Evolutionary conservation across 1,140 invertebrate species (phyloP), one percentile per base, ranked within the genome.

Genomic region (Macrotrachela quadricornifera): DNA sequence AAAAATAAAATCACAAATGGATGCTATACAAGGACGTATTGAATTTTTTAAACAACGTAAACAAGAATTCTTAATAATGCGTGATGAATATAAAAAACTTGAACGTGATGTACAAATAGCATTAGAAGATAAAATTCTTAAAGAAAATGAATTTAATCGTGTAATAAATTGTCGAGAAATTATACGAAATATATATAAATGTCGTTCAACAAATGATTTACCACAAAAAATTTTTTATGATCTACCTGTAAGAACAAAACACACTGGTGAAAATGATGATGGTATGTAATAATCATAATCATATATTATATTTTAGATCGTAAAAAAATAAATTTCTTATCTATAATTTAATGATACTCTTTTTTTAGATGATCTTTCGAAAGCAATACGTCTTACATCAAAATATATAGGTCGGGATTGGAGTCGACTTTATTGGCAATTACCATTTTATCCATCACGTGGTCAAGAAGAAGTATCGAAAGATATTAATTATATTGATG

Each of bases 401-500:
- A 38, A 51, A 6, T 42, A 57, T 0, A 64, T 68, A 10, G 64
- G 64, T n/a, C 49, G 52, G 1, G 63, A 66, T 46, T 68, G 66
- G 66, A 46, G 55, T 1, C 54, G 57, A 14, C 55, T 68, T 38
- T 68, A 68, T 53, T 55, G 60, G 2, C 41, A 41, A 9, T 58
- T 68, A 14, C 64, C 64, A 1, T 68, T 68, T 54, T 55, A 62
- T 39, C 66, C 66, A 1, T 51, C 59, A 1, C 52, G 66, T 0
- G 66, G 66, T 0, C 55, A 60, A 10, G 61, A 64, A 50, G 64
- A 59, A 11, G 47, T 64, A 8, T 38, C 57, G 1, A 49, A 55
- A 17, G 66, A 68, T 53, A 61, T 66, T 8, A 61, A 62, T 38
- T 59, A 63, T n/a, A 64, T 66, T 46, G 54, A 48, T n/a, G 57